Evolutionary conservation across 2,888 invertebrate species (phyloP), one percentile per base, ranked within the genome.

Genomic region (Torymus auratus): DNA sequence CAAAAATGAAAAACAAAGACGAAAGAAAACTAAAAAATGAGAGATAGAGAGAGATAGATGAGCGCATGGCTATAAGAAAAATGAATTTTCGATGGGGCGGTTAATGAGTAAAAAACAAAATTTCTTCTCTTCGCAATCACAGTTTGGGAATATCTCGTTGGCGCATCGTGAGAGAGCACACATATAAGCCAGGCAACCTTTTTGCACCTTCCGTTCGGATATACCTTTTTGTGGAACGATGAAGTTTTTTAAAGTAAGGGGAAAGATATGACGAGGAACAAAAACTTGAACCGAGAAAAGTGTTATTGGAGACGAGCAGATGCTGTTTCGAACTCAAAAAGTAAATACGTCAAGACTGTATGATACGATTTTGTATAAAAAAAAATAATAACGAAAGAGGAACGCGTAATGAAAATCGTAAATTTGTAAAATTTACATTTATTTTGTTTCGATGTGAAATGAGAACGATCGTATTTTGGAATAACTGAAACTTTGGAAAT

Each of bases 191-290:
- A 77, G 70, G 70, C 77, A 82, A 82, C 78, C 71, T 78, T 80
- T 82, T 80, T 77, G 78, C 67, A 78, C 74, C 41, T 82, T 82
- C 58, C 80, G 80, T 82, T 82, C 74, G 71, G 77, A 78, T 78
- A 41, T 41, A 82, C 17, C 70, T 67, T 77, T 75, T 80, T 74
- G 74, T 80, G 77, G 64, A 67, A 80, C 78, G 61, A 78, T 80
- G 72, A 68, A 17, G 65, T 70, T 80, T 72, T 55, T 28, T 56
- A 15, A 78, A 17, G 28, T 58, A 67, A 62, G 72, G 61, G 61
- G 23, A 72, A 56, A 14, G 56, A 76, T 28, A 78, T 55, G 70
- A 69, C 13, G 23, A 77, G 56, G 60, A 69, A 74, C 71, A 73
- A 67, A 69, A 73, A 71, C 58, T 41, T 61, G 50, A 78, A 75